A percentile compares a stretch with the other conserved stretches of the same genome.
phyloP scores from a whole-genome alignment of 2,797 vertebrate genomes.

The Betta splendens region DNA sequence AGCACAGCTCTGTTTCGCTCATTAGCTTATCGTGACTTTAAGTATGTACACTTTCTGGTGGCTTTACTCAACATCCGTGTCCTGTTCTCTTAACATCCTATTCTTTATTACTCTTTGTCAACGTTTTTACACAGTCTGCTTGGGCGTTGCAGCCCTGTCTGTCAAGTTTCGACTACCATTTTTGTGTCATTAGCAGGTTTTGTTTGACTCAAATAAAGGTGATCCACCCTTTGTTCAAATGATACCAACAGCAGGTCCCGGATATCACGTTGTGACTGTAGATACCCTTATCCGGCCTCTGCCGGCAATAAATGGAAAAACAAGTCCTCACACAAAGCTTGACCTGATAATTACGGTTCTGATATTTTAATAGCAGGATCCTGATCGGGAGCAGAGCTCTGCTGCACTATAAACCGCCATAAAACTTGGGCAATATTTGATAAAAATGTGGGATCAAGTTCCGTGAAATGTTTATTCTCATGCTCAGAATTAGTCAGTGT shows the following conservation, averaged over 20 bases:
- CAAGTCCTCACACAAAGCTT: slow-evolving; percentile 54
- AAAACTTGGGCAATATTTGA: slow-evolving; percentile 69
- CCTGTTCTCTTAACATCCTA: slow-evolving; percentile 75
- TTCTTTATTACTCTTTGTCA: slow-evolving; percentile 75
- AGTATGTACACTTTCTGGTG: slow-evolving; percentile 63
- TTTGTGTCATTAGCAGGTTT: slow-evolving; percentile 75
- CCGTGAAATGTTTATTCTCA: slow-evolving; percentile 21
- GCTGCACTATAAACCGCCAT: slow-evolving; percentile 52
- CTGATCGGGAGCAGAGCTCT: slow-evolving; percentile 42
- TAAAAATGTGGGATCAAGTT: slow-evolving; percentile 53
- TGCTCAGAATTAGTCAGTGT: slow-evolving; percentile 24
- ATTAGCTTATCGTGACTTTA: slow-evolving; percentile 67
- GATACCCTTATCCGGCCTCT: slow-evolving; percentile 78
- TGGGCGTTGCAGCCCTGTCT: slow-evolving; percentile 72
- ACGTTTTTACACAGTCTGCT: slow-evolving; percentile 57
- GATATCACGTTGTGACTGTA: slow-evolving; percentile 66
- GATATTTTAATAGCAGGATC: slow-evolving; percentile 58
- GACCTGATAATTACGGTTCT: slow-evolving; percentile 62
- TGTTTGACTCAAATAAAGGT: slow-evolving; percentile 77
- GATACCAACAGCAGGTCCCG: slow-evolving; percentile 67
- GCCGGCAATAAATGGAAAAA: slow-evolving; percentile 74
- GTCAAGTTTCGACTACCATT: slow-evolving; percentile 61
- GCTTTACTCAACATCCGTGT: slow-evolving; percentile 79
- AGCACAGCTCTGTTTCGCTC: slow-evolving; percentile 54
- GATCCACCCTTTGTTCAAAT: slow-evolving; percentile 79